Evolutionary conservation across 1,140 invertebrate species (phyloP), one percentile per base, ranked within the genome.

Genomic region (Ceratina australensis): DNA sequence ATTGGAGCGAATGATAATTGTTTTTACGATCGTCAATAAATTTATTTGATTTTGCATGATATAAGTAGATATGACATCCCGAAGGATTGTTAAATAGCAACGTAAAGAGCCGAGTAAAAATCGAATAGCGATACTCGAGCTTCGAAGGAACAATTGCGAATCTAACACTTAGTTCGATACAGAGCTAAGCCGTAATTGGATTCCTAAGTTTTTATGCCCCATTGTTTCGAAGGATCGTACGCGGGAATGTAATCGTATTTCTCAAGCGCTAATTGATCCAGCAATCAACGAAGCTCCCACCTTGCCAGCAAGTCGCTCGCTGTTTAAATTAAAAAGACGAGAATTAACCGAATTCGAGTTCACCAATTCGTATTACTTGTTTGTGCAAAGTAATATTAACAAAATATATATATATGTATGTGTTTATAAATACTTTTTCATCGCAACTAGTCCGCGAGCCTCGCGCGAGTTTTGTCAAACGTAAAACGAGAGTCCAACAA

Each of bases 251-350:
- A 28, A 52, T 76, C 72, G 50, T 54, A 54, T 54, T 16, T 47
- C 26, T 47, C 33, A 15, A 60, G 78, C 15, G 78, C 86, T 85
- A 82, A 91, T 90, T 83, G 89, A 60, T 78, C 90, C 90, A 89
- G 89, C 90, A 88, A 91, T 88, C 65, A 86, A 83, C 82, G 49
- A 54, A 28, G 42, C 1, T 80, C 16, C 33, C 52, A 82, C 64
- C 78, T 86, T 81, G 66, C 85, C 84, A 85, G 79, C 72, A 86
- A 78, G 80, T 74, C 22, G n/a, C 8, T 20, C 16, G 49, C 50
- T 1, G 20, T 54, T 57, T 33, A 72, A 59, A 67, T 13, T 2
- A 65, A 16, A 60, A 59, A 63, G n/a, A 24, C 42, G 26, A 42
- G 61, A 33, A 22, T 2, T 24, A 65, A 52, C 42, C 18, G 2